Conservation (phyloP, 2,888 invertebrate genomes). For the Melanchra persicariae region DNA sequence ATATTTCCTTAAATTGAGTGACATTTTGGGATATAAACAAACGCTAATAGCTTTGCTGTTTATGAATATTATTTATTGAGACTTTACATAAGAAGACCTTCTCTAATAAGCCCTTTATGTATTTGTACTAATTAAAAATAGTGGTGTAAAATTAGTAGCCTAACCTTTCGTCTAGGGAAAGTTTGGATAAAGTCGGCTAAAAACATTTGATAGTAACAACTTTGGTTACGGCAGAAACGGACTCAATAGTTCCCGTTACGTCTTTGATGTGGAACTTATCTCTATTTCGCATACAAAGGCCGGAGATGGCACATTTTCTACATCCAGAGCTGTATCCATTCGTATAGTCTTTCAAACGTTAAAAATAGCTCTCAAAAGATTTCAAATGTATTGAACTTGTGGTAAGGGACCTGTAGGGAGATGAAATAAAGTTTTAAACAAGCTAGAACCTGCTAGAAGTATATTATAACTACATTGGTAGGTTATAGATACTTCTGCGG, state of each 20-base stretch:
- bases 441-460: neutral
- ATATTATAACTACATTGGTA: slow-evolving; percentile 23
- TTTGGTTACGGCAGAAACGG: slow-evolving; percentile 27
- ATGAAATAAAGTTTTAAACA: slow-evolving; percentile 17
- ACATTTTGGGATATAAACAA: too few species aligned
- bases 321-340: slow-evolving; percentile 31
- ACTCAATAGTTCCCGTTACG: slow-evolving; percentile 38
- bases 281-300: slow-evolving; percentile 44
- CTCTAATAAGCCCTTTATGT: too few species aligned
- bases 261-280: slow-evolving; percentile 46
- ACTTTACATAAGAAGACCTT: too few species aligned
- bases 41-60: too few species aligned
- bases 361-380: slow-evolving; percentile 27
- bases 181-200: neutral
- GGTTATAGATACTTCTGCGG: slow-evolving; percentile 38
- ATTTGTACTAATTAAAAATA: too few species aligned
- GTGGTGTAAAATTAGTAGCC: too few species aligned
- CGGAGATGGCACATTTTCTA: slow-evolving; percentile 37
- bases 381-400: slow-evolving; percentile 14
- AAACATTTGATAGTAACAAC: slow-evolving; percentile 23
- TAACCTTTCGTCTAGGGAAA: too few species aligned
- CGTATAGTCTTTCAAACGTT: slow-evolving; percentile 23
- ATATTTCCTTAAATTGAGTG: too few species aligned
- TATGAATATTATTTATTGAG: too few species aligned
- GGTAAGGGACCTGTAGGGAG: neutral